Evolutionary conservation across 2,797 vertebrate genomes (phyloP).

Genomic region (Mormyrus hasselquistii): DNA sequence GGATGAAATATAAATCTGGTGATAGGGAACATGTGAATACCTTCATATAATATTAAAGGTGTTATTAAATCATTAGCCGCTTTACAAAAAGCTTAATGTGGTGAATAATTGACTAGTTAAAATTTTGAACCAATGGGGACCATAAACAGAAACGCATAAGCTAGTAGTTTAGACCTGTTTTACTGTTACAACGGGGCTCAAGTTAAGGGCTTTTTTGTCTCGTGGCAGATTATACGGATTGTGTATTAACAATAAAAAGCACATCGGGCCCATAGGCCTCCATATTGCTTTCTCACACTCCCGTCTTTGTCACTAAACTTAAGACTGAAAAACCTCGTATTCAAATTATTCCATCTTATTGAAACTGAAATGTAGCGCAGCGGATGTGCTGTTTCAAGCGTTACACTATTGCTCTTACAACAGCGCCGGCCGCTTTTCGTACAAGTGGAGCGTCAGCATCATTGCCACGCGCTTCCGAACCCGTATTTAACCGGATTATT

Average conservation of each 20-base stretch:
- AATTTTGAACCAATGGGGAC: not conserved
- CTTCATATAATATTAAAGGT: constrained; percentile 5
- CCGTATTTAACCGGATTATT: not conserved
- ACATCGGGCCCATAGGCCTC: not conserved
- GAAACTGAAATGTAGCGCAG: not conserved
- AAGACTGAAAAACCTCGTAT: not conserved
- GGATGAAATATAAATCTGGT: constrained; percentile 21
- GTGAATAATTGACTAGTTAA: not conserved
- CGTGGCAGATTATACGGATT: not conserved
- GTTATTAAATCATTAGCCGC: not conserved
- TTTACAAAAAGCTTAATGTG: constrained; percentile 15
- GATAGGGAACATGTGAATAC: constrained; percentile 17
- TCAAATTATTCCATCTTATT: not conserved
- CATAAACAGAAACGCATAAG: not conserved
- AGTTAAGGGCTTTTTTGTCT: not conserved
- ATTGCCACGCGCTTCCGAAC: not conserved
- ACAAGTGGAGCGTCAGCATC: not conserved
- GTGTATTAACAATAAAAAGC: not conserved
- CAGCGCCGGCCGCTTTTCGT: not conserved
- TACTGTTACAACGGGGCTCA: not conserved
- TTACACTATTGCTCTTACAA: not conserved
- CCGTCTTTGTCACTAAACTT: not conserved
- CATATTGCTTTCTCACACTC: not conserved
- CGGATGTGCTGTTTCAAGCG: not conserved
- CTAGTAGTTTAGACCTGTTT: not conserved